Evolutionary conservation across 2,797 vertebrate genomes (phyloP), one percentile per base, ranked within the genome.

Genomic region (Alectoris magna): DNA sequence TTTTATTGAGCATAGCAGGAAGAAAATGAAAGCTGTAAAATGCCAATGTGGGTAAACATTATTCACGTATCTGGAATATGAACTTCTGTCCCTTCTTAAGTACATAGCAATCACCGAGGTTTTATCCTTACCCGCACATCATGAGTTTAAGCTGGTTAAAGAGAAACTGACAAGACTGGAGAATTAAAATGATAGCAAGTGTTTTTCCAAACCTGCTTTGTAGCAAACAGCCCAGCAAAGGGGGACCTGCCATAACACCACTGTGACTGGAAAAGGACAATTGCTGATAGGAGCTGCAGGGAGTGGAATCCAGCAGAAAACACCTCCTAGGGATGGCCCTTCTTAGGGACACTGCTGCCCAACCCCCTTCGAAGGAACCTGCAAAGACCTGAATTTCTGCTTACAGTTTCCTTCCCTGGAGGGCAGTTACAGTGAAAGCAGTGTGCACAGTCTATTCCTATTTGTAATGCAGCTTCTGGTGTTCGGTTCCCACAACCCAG

Each of bases 11-110:
- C 71, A 23, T 4, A 64, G 74, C 85, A 84, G 94, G 82, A 85
- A 88, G 96, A 90, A 96, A 91, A 91, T 22, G 53, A 44, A 81
- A 88, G 91, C 93, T 68, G 80, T 94, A 96, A 96, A 94, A 92
- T 87, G 86, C 62, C 86, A 64, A 0, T 2, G 14, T 94, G 68
- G 77, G 91, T 96, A 95, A 96, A 94, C 49, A 88, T 89, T 23
- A 60, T 76, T 90, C 64, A 21, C 43, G 1, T n/a, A 71, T 82
- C 80, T 88, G 76, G 56, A 79, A 84, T 26, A 21, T 55, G 83
- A 96, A 62, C 77, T 84, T 80, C 88, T 91, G 38, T 81, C 88
- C 56, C 58, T 68, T 92, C 83, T 71, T 88, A 68, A 86, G 88
- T 86, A 76, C 86, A 92, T 58, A 90, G 83, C 93, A 79, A 36